Base-by-base conservation (phyloP, 2,888 invertebrate species). In the Mellilla xanthometata region DNA sequence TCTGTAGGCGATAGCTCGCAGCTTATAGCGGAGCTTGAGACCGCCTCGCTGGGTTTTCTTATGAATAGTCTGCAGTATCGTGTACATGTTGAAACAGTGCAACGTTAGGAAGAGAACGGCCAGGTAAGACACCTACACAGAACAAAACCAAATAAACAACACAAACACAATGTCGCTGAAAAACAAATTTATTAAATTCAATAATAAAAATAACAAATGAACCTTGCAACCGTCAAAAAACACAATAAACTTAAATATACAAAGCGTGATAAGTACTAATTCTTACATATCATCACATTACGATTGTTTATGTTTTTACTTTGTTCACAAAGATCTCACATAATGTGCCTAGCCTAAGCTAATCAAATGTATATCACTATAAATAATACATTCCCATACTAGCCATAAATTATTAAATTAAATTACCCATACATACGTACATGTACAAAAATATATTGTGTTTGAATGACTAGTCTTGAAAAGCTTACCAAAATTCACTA, bases 31-130 rank as follows among this genome's bases (percentile, higher is more conserved):
- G 52, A 92, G 90, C 76, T 92, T 91, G 72, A 91, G 78, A 44
- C 91, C 84, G 57, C 91, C 89, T 54, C 89, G 83, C 54, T 90
- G 83, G 42, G 90, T 90, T 90, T 99, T 99, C 84, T 96, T 96
- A 54, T 95, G 95, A 69, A 98, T 94, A 15, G 97, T 96, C 87
- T 94, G 91, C 54, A 95, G 90, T 12, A 97, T 96, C 26, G 99
- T 99, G 46, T 93, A 92, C 54, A 94, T 93, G 87, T 99, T 99
- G 59, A 98, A 97, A 67, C 95, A 86, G 86, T 97, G 97, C 56
- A 99, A 91, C 61, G 95, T 79, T 58, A 97, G 92, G 83, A 98
- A 99, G 84, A 97, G 93, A 40, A 92, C 87, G 68, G 95, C 93
- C 70, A 98, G 90, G 54, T 95, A 95, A 46, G 94, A 91, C 39